A percentile compares a stretch with the other conserved stretches of the same genome.
These are phyloP conservation scores for Plusia festucae DNA, from an alignment of 2,888 invertebrate species.

Conservation along the genomic window DNA sequence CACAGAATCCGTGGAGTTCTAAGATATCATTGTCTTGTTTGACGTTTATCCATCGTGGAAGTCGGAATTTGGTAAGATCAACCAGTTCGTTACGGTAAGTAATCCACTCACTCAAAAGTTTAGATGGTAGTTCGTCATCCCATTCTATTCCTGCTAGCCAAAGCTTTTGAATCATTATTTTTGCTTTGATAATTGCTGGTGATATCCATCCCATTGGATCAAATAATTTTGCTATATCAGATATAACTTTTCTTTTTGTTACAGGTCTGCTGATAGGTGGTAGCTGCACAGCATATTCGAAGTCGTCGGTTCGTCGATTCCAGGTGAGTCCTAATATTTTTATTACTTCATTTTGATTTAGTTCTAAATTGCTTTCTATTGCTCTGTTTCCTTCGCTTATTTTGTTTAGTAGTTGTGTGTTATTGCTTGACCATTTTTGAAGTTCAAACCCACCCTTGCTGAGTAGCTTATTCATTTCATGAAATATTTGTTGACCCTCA, in stretches of 20 bases:
- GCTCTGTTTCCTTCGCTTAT: not conserved
- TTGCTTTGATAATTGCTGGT: constrained; percentile 32
- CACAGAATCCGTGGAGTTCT: constrained; percentile 45
- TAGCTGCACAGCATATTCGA: constrained; percentile 52
- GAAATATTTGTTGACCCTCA: constrained; percentile 39
- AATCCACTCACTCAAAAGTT: constrained; percentile 25
- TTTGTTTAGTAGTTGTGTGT: constrained; percentile 3
- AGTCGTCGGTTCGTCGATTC: constrained; percentile 53
- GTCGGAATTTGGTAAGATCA: constrained; percentile 13
- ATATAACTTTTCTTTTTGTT: constrained; percentile 63
- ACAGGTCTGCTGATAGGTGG: constrained; percentile 37
- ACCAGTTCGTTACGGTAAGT: constrained; percentile 24
- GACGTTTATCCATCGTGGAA: constrained; percentile 34
- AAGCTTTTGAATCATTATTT: constrained; percentile 27
- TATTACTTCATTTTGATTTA: constrained; percentile 46
- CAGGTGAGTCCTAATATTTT: constrained; percentile 62
- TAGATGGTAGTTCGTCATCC: constrained; percentile 12
- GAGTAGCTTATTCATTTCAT: constrained; percentile 50
- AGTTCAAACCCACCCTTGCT: constrained; percentile 50
- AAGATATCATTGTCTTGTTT: constrained; percentile 1
- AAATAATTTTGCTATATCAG: constrained; percentile 59
- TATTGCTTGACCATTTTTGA: constrained; percentile 45
- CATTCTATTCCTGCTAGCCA: too few relatives aligned
- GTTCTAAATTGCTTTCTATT: constrained; percentile 17
- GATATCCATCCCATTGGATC: constrained; percentile 63